Base-by-base conservation (phyloP, 2,888 invertebrate species). In the Geophilus truncorum region DNA sequence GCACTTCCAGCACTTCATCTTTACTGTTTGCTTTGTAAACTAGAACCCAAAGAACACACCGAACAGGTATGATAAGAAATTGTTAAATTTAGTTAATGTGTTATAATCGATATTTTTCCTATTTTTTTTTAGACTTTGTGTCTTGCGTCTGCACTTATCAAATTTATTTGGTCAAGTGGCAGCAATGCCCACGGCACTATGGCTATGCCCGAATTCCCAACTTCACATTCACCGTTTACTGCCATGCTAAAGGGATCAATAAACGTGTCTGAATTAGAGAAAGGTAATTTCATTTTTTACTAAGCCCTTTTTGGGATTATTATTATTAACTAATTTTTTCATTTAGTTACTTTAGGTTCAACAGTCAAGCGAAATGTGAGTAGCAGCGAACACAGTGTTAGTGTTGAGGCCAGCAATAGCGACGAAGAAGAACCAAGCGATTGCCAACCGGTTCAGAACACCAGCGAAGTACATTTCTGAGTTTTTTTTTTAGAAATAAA, bases 11-110 rank as follows among this genome's bases (percentile, higher is more conserved):
- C 96, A 45, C 90, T 94, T 77, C 96, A 97, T 89, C 89, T 97
- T 15, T 95, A 96, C 85, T 92, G 92, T 82, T 88, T 97, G 81
- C 89, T 97, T n/a, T 94, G 94, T 83, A 92, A 93, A 84, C 88
- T 97, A 85, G 96, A 96, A 85, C 94, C 95, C 0, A 93, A 94
- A 84, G 95, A 96, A 84, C 97, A 97, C 85, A 96, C 94, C 0
- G 97, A 97, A 88, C 95, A 94, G 89, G 93, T 92, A 84, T 84
- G n/a, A n/a, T n/a, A n/a, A n/a, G n/a, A n/a, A n/a, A n/a, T n/a
- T n/a, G n/a, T n/a, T n/a, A n/a, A n/a, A n/a, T n/a, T n/a, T n/a
- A n/a, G n/a, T n/a, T n/a, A 28, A 77, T 76, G 32, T 70, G 70
- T 34, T 3, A 40, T 32, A 18, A 78, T 79, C 51, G 12, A 25